Evolutionary conservation across 1,140 invertebrate genomes (phyloP), one percentile per base, ranked within the genome.

Genomic region (Drosophila obscura): DNA sequence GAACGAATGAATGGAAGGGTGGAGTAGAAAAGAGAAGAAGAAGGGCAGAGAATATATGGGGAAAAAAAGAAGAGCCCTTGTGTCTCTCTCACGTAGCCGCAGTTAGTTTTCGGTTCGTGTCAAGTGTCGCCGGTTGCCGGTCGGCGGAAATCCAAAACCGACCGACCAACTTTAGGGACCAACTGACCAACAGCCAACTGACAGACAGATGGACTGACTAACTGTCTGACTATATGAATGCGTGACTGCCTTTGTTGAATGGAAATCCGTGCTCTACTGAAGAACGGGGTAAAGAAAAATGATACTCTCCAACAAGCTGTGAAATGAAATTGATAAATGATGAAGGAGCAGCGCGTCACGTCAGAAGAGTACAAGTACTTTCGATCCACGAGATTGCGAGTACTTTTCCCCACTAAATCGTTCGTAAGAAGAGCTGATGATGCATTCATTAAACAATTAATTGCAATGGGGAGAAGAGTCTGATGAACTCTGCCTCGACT

Each of bases 311-410:
- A 66, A 51, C 26, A 26, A 58, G 43, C 65, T 55, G 67, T 65
- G 53, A 57, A 81, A 81, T 72, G 77, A 76, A 68, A 80, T 80
- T 83, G 79, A 88, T 84, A 83, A 83, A 88, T 77, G 84, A 77
- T 74, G 84, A 74, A 63, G 45, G 22, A 39, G 22, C 31, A 2
- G 1, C 31, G 26, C 26, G 1, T 6, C 26, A 28, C 26, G 6
- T 28, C 26, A 1, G n/a, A 41, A 67, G 64, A 58, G n/a, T 35
- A 57, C 58, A 52, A 11, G 26, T 53, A 43, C 61, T 35, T 35
- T 44, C 49, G 58, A 63, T 73, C 67, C 15, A 19, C 11, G 35
- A 5, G 11, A 39, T 13, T 39, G 4, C 5, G 9, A 39, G 35
- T 35, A 3, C 9, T 35, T 35, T 35, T 35, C 11, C 11, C 31